A percentile compares a stretch with the other conserved stretches of the same genome.
These are phyloP conservation scores for Agrilus planipennis DNA, from an alignment of 1,140 invertebrate species.

Conservation along the genomic window DNA sequence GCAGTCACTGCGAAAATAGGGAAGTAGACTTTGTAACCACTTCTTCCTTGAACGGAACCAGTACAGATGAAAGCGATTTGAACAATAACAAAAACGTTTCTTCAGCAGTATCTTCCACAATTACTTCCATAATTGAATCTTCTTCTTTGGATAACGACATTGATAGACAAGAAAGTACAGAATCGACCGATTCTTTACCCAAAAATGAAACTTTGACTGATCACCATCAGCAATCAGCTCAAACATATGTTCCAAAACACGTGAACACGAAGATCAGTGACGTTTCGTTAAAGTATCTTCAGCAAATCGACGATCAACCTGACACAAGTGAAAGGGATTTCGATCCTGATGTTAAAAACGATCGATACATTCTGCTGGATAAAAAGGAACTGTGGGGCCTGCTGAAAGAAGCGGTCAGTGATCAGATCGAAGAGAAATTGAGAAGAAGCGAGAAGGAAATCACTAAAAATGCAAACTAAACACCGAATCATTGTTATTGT, in stretches of 20 bases:
- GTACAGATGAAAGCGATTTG: no score
- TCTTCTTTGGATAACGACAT: no score
- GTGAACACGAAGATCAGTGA: conserved; percentile 43
- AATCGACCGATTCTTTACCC: no score
- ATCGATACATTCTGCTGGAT: conserved; percentile 42
- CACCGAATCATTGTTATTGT: no score
- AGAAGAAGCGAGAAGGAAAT: conserved; percentile 14
- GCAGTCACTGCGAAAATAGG: no score
- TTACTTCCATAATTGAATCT: no score
- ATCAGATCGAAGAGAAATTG: conserved; percentile 22
- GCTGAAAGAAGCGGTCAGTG: conserved; percentile 40
- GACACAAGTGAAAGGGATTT: conserved; percentile 19
- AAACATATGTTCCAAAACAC: conserved; percentile 36
- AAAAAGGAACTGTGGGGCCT: conserved; percentile 46
- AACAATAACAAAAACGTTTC: conserved; percentile 4
- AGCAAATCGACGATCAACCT: conserved; percentile 7
- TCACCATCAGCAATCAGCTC: no score
- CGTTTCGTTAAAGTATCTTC: conserved; percentile 28
- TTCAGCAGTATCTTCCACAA: conserved; percentile 3
- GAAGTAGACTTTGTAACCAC: no score
- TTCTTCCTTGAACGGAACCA: no score
- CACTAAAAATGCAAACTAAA: no score
- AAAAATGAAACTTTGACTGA: no score
- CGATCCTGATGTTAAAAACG: conserved; percentile 40
- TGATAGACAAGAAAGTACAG: no score